phyloP scores from a whole-genome alignment of 2,797 vertebrate species.

The Chaetophractus vellerosus region DNA sequence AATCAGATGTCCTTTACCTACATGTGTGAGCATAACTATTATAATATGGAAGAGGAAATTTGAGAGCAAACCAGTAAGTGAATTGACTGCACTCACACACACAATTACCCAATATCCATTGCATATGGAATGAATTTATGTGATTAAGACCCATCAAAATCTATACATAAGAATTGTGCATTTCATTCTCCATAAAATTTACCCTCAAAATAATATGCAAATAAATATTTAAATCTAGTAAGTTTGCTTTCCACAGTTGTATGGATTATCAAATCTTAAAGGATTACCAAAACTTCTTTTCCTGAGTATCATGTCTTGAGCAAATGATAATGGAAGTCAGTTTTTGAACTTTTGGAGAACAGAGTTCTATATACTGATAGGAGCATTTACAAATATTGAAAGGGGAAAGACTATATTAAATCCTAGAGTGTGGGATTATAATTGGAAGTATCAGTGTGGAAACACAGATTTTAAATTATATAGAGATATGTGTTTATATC shows the following conservation, averaged over 20 bases:
- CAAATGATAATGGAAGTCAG: not conserved
- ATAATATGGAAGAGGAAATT: not conserved
- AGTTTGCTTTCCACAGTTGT: not conserved
- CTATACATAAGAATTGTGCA: not conserved
- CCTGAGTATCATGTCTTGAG: not conserved
- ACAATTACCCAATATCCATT: not conserved
- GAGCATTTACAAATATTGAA: not conserved
- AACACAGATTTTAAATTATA: not conserved
- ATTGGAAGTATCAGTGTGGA: not conserved
- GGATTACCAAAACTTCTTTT: not conserved
- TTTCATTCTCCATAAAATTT: not conserved
- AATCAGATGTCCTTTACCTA: not conserved
- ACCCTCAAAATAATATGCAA: not conserved
- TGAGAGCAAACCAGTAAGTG: not conserved
- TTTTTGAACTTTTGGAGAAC: not conserved
- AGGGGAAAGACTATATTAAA: not conserved
- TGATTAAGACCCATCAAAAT: too few species aligned
- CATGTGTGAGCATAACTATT: too few species aligned
- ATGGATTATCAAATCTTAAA: not conserved
- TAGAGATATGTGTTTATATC: not conserved
- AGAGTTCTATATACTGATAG: not conserved
- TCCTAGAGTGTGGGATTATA: not conserved
- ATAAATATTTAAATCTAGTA: not conserved
- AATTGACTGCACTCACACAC: not conserved
- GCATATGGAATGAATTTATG: not conserved